phyloP scores from a whole-genome alignment of 2,797 vertebrate genomes.

The Todus mexicanus region DNA sequence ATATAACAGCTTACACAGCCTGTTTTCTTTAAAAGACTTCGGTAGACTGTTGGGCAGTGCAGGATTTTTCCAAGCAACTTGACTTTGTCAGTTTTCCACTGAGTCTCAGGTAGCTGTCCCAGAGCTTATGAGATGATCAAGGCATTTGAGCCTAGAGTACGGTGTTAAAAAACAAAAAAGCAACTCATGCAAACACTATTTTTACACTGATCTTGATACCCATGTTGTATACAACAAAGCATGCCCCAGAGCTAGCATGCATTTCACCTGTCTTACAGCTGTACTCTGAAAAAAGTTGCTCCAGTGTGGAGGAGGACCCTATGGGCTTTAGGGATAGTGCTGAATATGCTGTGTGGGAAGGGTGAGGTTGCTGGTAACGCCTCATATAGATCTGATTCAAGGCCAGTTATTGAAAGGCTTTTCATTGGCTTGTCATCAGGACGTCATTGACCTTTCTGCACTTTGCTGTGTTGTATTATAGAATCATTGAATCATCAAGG shows the following conservation, averaged over 20 bases:
- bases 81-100: not conserved
- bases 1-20: not conserved
- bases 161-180: not conserved
- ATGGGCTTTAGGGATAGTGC: not conserved
- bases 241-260: not conserved
- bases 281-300: not conserved
- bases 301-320: not conserved
- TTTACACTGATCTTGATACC: not conserved
- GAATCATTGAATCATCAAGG: too few relatives aligned
- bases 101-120: too few relatives aligned
- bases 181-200: not conserved
- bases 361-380: not conserved
- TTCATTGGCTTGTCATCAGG: not conserved
- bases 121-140: not conserved
- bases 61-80: not conserved
- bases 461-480: not conserved
- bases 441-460: not conserved
- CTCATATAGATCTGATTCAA: not conserved
- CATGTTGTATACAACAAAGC: not conserved
- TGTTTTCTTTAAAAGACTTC: not conserved
- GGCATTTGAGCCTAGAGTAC: not conserved
- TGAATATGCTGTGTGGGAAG: not conserved
- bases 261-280: not conserved
- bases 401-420: not conserved
- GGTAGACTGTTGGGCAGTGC: too few relatives aligned